A percentile compares a stretch with the other conserved stretches of the same genome.
phyloP scores from a whole-genome alignment of 2,888 invertebrate genomes.

The Chelonus formosanus region DNA sequence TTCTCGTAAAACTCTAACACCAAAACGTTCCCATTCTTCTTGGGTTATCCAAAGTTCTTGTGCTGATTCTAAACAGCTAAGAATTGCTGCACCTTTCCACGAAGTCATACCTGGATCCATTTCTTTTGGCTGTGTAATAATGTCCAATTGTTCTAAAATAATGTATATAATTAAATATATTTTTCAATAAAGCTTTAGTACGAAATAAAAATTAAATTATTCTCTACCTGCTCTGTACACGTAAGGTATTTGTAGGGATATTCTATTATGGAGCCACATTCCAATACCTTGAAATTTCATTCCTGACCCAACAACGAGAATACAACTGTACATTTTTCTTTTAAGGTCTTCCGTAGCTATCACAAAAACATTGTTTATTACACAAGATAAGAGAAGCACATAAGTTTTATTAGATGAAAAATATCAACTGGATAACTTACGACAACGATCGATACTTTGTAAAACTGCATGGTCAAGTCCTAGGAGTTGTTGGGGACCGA shows the following conservation, averaged over 20 bases:
- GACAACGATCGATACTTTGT: constrained; percentile 90
- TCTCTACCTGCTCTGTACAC: constrained; percentile 65
- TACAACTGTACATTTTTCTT: constrained; percentile 92
- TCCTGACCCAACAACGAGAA: constrained; percentile 91
- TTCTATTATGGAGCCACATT: constrained; percentile 87
- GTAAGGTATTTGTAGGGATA: constrained; percentile 84
- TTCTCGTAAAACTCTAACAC: constrained; percentile 86
- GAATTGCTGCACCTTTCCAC: constrained; percentile 95
- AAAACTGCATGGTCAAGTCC: constrained; percentile 91
- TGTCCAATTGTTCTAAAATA: constrained; percentile 79
- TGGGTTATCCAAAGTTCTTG: constrained; percentile 91
- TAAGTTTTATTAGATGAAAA: not conserved
- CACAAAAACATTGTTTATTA: constrained; percentile 8
- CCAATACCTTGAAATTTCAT: constrained; percentile 86
- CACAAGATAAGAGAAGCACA: too few species aligned
- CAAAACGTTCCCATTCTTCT: constrained; percentile 86
- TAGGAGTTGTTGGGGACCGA: constrained; percentile 81
- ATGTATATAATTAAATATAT: too few species aligned
- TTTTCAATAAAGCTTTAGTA: too few species aligned
- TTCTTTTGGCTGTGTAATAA: constrained; percentile 90
- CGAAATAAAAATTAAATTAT: too few species aligned
- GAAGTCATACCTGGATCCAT: constrained; percentile 89
- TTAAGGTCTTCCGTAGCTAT: constrained; percentile 85
- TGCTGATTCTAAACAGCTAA: constrained; percentile 92
- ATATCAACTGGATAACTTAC: constrained; percentile 64